Base-by-base conservation (phyloP, 2,113 vertebrate species). In the Tyto alba region DNA sequence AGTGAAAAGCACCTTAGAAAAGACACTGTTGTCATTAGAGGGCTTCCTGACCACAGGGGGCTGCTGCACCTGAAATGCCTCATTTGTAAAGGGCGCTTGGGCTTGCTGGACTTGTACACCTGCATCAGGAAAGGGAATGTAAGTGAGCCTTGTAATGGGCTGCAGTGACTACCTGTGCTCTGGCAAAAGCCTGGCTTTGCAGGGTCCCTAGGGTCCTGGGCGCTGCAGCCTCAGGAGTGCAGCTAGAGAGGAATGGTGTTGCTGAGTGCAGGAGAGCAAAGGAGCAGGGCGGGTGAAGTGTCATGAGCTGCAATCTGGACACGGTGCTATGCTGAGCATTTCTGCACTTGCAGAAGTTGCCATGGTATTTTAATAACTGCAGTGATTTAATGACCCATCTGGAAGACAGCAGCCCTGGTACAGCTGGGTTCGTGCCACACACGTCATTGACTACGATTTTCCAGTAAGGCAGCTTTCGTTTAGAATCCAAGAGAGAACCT, bases 341-440 rank as follows among this genome's bases (percentile, higher is more conserved):
- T 96, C 91, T 89, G 68, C 60, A 32, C 83, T 94, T 87, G 80
- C 73, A 84, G 64, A 93, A 82, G 83, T 92, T 97, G 76, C 88
- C 40, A 60, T 87, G 92, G 92, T 55, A 38, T 89, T 96, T 96
- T 92, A 96, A 95, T 87, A 90, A 94, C 69, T 34, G 27, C 0
- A 1, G 79, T 85, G 60, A 89, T 87, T 94, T 94, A 92, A 68
- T 5, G 3, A 64, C 56, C 75, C 66, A 38, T 75, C 76, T 92
- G 93, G 76, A 89, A 89, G 73, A 72, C 9, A 10, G 73, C 48
- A 93, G 60, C 56, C 8, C 40, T 93, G 75, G 52, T 75, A 71
- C 68, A 53, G 21, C 82, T 93, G 88, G 64, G 34, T 45, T 94
- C 4, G 5, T 89, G 93, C 56, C 92, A 72, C 56, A 74, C n/a